Conservation (phyloP, 2,888 invertebrate species). For the Mesorhabditis belari region DNA sequence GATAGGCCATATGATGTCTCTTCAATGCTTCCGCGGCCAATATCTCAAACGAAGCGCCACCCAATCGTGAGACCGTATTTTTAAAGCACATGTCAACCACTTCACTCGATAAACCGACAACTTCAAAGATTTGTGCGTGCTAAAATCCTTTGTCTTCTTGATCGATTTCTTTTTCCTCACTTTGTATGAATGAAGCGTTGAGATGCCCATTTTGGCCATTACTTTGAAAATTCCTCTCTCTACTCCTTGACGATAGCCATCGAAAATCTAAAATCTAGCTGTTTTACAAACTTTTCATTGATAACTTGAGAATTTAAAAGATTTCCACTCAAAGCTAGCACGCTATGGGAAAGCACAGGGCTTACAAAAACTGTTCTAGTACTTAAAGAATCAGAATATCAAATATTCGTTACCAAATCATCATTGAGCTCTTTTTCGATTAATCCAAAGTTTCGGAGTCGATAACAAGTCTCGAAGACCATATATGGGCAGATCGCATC, state of each 20-base stretch:
- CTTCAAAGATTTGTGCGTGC: conserved; percentile 97
- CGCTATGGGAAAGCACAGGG: neutral
- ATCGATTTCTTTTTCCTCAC: conserved; percentile 26
- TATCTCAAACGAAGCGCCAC: conserved; percentile 79
- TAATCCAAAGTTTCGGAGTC: conserved; percentile 77
- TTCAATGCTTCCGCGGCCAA: conserved; percentile 48
- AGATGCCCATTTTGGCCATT: conserved; percentile 99
- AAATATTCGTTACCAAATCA: conserved; percentile 42
- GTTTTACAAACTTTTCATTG: too few relatives aligned
- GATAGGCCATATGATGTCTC: conserved; percentile 47
- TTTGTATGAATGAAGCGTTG: conserved; percentile 94
- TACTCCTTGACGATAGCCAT: conserved; percentile 80
- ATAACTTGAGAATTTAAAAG: neutral
- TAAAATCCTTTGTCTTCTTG: conserved; percentile 26
- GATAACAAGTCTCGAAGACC: conserved; percentile 83
- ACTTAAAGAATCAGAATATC: neutral
- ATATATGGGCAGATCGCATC: conserved; percentile 83
- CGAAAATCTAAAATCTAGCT: conserved; percentile 37
- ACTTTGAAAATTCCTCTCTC: conserved; percentile 83
- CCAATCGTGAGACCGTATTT: conserved; percentile 68
- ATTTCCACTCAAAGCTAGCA: neutral
- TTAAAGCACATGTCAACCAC: conserved; percentile 89
- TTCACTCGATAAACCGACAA: conserved; percentile 84
- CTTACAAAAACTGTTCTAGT: neutral
- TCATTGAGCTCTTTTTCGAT: conserved; percentile 66